Conservation (phyloP, 2,113 vertebrate species). For the Geococcyx californianus region DNA sequence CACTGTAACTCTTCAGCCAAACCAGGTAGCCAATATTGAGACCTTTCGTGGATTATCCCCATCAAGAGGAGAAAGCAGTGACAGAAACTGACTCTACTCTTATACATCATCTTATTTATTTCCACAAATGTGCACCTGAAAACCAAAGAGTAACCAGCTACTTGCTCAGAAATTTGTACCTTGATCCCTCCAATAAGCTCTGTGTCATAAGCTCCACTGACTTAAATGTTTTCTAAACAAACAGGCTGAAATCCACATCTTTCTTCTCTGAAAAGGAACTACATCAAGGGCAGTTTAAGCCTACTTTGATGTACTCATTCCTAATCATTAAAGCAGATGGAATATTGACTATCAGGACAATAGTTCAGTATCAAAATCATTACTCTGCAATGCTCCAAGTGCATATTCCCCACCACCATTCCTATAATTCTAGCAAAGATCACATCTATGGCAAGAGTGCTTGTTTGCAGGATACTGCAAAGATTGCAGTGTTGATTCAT, state of each 20-base stretch:
- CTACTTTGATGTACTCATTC: not conserved
- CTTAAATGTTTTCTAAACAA: not conserved
- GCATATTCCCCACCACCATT: not conserved
- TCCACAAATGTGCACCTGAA: not conserved
- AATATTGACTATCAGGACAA: not conserved
- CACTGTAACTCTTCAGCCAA: not conserved
- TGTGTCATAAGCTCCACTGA: not conserved
- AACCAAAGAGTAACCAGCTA: not conserved
- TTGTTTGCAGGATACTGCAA: not conserved
- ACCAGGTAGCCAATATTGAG: not conserved
- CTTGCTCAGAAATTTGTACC: not conserved
- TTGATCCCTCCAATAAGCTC: not conserved
- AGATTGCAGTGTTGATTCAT: not conserved
- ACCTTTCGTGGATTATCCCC: not conserved
- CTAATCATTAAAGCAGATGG: not conserved
- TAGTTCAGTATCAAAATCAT: not conserved
- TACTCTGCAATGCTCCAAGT: not conserved
- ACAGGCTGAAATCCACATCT: not conserved
- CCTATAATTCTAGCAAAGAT: not conserved
- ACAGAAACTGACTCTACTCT: not conserved
- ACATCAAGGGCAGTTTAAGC: not conserved
- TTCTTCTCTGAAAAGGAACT: not conserved
- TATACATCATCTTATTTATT: not conserved
- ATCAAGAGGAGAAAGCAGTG: not conserved
- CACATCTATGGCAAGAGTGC: not conserved